phyloP scores from a whole-genome alignment of 2,797 vertebrate genomes.

The Carcharodon carcharias region DNA sequence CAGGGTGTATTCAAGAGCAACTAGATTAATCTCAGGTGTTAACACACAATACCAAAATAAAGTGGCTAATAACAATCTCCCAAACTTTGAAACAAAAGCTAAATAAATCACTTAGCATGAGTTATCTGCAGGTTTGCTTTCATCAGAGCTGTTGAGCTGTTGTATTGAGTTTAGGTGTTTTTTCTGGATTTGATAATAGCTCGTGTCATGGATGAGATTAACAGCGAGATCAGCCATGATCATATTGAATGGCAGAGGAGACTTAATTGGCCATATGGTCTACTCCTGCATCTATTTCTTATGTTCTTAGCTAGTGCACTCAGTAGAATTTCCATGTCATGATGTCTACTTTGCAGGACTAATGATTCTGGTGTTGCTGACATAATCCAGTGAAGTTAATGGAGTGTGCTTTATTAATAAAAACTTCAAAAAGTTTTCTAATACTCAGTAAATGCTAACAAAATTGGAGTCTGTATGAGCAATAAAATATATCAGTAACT shows the following conservation, averaged over 20 bases:
- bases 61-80: background rate
- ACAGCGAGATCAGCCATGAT: background rate
- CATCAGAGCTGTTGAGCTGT: background rate
- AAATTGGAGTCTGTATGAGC: background rate
- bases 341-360: background rate
- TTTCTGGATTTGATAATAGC: background rate
- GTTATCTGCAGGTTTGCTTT: background rate
- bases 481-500: background rate
- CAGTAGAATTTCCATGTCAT: background rate
- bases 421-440: background rate
- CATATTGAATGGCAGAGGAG: background rate
- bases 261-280: background rate
- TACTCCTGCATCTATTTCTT: background rate
- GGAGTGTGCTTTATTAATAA: background rate
- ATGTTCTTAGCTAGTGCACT: background rate
- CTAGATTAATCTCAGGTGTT: background rate
- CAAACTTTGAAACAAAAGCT: background rate
- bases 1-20: background rate
- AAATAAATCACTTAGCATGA: background rate
- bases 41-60: background rate
- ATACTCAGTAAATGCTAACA: background rate
- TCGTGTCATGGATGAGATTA: background rate
- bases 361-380: background rate
- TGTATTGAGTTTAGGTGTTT: background rate
- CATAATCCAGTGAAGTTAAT: background rate